Evolutionary conservation across 1,140 invertebrate genomes (phyloP), one percentile per base, ranked within the genome.

Genomic region (Lasioglossum baleicum): DNA sequence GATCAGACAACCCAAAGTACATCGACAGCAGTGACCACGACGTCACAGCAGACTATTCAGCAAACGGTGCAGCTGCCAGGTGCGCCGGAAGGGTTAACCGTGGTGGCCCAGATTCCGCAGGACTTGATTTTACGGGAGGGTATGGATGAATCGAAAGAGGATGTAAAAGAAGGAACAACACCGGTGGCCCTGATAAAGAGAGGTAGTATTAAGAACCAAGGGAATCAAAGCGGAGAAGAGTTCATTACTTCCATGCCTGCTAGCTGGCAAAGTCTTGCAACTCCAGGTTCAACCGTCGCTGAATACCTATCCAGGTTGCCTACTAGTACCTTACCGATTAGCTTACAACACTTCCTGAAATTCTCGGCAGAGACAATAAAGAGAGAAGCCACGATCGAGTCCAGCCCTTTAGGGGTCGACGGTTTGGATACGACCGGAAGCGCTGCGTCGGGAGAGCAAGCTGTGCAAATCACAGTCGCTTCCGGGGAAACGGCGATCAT

Each of bases 291-390:
- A 3, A 95, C 96, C 3, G 96, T 97, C 11, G 96, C 96, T 8
- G 96, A 97, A 91, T 97, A 97, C 91, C 93, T 97, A 31, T 96
- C 96, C 10, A 94, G 95, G 90, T 88, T 96, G 83, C 95, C 95
- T 53, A 94, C 96, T 22, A 95, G 88, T 70, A 91, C 93, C 3
- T 81, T 93, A 51, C 93, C 92, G 0, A 84, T 94, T 22, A 94
- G 93, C 78, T 85, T 95, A 17, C 94, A 95, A 73, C 94, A 94
- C 53, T 95, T 94, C 84, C 90, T 95, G 3, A 95, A 95, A 75
- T 95, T 95, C 81, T 95, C 94, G 17, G 93, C 94, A 0, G 94
- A 94, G 71, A 94, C 94, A 77, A 94, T 95, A 87, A 93, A 93
- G 56, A 91, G 93, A 44, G 93, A 93, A 73, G 89, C 92, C 5